Percentiles rank a stretch among this genome's conserved stretches.
Evolutionary conservation across 2,113 vertebrate species (phyloP).

Genomic region (Columbina picui): DNA sequence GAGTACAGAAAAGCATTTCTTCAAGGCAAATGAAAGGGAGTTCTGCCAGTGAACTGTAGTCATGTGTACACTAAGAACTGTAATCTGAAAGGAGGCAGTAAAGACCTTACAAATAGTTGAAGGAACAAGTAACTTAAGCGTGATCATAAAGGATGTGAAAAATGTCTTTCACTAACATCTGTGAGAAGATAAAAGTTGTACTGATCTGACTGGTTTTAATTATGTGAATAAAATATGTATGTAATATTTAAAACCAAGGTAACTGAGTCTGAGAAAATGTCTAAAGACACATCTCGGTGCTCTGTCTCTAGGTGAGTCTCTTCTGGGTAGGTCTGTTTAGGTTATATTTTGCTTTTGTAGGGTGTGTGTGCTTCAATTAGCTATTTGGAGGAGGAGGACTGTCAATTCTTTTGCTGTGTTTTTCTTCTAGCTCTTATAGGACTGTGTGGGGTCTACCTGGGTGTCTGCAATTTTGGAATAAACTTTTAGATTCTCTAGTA

Average conservation of each 20-base stretch:
- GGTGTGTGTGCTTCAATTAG: not conserved
- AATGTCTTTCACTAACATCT: not conserved
- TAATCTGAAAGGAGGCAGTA: not conserved
- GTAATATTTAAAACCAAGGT: not conserved
- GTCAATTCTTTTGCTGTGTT: not conserved
- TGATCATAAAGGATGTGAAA: not conserved
- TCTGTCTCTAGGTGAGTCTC: not conserved
- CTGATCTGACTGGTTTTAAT: not conserved
- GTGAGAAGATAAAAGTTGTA: not conserved
- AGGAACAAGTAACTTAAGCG: not conserved
- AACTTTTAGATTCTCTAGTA: not conserved
- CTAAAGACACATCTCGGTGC: not conserved
- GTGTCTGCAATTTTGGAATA: not conserved
- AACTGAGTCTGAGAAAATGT: not conserved
- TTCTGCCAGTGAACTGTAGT: not conserved
- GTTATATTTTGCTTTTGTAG: not conserved
- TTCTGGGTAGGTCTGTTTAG: not conserved
- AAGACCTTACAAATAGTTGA: not conserved
- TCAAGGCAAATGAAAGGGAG: not conserved
- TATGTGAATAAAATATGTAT: not conserved
- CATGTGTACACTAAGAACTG: rapidly evolving
- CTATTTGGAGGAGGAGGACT: not conserved
- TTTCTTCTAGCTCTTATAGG: not conserved
- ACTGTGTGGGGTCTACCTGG: rapidly evolving
- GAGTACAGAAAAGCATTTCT: not conserved